Evolutionary conservation across 2,888 invertebrate species (phyloP), one percentile per base, ranked within the genome.

Genomic region (Agonopterix arenella): DNA sequence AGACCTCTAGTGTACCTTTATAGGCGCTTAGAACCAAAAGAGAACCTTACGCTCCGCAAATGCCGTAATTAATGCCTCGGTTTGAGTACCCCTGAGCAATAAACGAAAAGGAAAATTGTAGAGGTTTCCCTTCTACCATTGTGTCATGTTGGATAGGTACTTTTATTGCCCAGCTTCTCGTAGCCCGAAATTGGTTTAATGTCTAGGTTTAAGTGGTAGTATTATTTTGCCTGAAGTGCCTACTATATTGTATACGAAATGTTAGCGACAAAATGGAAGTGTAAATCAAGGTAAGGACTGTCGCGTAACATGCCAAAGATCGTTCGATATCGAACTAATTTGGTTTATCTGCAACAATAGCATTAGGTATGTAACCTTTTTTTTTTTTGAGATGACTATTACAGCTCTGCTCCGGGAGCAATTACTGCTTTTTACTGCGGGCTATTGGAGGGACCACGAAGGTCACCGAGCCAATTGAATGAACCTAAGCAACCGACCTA

Each of bases 41-140:
- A 52, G 46, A 50, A 46, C 52, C 45, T 50, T 45, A 47, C 46
- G 46, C 40, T 11, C 16, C 46, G 28, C 40, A 47, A 41, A 52
- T 51, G 62, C 61, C 56, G 68, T 73, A 74, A 73, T 75, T 75
- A 74, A 73, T 72, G 62, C 66, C 52, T 51, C 61, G 56, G 62
- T 61, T 58, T 53, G 60, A 60, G 56, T 45, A 52, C 52, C 50
- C 53, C 41, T 38, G 47, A 50, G 67, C 64, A 70, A 69, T 71
- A 68, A 67, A 67, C 64, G 71, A 55, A 61, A 62, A 59, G 66
- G 70, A 66, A 70, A 73, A 71, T 70, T 72, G 63, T 64, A 61
- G 43, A 50, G 43, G 45, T 50, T 37, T 45, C 37, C 36, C 42
- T 36, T 11, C 42, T 8, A 41, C 45, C 45, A 41, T 45, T 49